These are phyloP conservation scores for Eurytoma adleriae DNA, from an alignment of 2,888 invertebrate genomes.

Conservation along the genomic window DNA sequence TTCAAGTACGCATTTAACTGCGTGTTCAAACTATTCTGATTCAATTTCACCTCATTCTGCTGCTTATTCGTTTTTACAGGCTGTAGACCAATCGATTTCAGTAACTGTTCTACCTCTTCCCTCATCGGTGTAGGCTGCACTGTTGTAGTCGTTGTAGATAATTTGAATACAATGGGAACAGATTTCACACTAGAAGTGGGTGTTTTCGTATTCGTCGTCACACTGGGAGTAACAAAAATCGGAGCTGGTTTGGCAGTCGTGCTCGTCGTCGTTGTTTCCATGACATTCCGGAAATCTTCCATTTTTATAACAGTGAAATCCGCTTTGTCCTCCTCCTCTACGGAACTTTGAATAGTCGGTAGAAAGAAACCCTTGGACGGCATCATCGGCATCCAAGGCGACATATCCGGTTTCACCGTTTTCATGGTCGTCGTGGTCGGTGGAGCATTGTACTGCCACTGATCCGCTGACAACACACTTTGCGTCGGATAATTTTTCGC, in stretches of 20 bases:
- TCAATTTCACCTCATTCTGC: slow-evolving; percentile 30
- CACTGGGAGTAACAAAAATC: slow-evolving; percentile 54
- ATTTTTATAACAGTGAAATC: slow-evolving; percentile 15
- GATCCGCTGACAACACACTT: slow-evolving; percentile 65
- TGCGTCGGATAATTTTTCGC: slow-evolving; percentile 63
- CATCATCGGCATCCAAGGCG: slow-evolving; percentile 39
- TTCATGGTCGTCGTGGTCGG: slow-evolving; percentile 58
- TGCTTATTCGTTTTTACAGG: slow-evolving; percentile 57
- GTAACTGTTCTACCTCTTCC: slow-evolving; percentile 72
- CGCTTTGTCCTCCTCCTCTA: neutral
- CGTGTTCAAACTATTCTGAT: slow-evolving; percentile 43
- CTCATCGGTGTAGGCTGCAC: slow-evolving; percentile 63
- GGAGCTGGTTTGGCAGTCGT: slow-evolving; percentile 22
- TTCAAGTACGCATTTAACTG: slow-evolving; percentile 25
- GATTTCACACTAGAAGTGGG: neutral
- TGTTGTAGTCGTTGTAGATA: slow-evolving; percentile 51
- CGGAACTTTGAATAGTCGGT: slow-evolving; percentile 18
- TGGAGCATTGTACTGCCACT: slow-evolving; percentile 76
- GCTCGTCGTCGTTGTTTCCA: slow-evolving; percentile 8
- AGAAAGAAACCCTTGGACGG: slow-evolving; percentile 27
- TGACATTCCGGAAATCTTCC: slow-evolving; percentile 46
- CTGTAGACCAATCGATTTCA: slow-evolving; percentile 76
- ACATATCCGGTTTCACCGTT: slow-evolving; percentile 1
- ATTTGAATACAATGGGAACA: slow-evolving; percentile 43
- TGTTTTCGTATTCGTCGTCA: slow-evolving; percentile 15